Conservation (phyloP, 2,113 vertebrate genomes). For the Pseudois nayaur region DNA sequence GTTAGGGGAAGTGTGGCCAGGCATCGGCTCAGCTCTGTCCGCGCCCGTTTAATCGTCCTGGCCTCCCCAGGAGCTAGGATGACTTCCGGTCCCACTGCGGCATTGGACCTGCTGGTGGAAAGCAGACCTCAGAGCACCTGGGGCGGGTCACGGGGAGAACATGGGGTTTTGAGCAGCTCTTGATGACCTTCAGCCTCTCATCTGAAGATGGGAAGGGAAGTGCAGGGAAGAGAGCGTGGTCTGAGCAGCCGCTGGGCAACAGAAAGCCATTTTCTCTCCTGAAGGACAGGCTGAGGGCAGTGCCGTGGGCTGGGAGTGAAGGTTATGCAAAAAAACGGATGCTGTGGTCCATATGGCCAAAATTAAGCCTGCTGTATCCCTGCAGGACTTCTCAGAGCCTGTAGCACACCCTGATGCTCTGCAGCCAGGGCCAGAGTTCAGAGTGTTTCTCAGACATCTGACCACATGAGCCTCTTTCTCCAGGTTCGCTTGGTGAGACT, state of each 20-base stretch:
- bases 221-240: background rate
- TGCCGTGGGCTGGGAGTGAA: background rate
- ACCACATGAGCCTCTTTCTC: background rate
- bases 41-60: rapidly evolving
- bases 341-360: background rate
- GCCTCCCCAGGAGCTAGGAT: background rate
- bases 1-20: background rate
- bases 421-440: background rate
- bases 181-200: background rate
- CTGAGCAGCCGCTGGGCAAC: background rate
- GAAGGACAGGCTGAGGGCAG: background rate
- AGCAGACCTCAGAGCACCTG: background rate
- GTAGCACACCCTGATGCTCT: background rate
- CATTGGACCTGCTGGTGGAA: background rate
- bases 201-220: background rate
- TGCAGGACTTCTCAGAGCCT: background rate
- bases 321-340: no score
- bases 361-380: background rate
- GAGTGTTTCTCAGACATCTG: background rate
- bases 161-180: background rate
- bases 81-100: background rate
- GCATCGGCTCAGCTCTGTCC: background rate
- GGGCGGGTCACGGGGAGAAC: background rate
- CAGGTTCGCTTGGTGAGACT: background rate
- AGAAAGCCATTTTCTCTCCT: background rate